Percentiles rank a stretch among this genome's conserved stretches.
These are phyloP conservation scores for Trematocara macrostoma DNA, from an alignment of 2,113 vertebrate genomes.

Conservation along the genomic window DNA sequence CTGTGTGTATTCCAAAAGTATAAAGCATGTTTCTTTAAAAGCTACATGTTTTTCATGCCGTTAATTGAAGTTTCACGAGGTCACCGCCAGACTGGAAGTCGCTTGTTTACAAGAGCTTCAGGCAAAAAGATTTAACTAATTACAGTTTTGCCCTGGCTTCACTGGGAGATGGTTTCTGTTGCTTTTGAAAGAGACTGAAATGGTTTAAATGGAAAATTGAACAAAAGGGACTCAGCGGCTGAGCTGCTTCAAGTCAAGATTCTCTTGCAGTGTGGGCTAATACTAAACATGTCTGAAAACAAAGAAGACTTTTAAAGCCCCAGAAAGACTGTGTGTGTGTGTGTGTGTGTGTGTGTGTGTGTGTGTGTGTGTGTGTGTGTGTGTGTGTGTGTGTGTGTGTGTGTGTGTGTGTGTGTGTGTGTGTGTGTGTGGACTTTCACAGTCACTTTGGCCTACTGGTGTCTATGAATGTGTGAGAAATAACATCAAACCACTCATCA, in stretches of 20 bases:
- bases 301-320: background rate
- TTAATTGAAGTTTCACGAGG: slow-evolving; percentile 59
- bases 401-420: background rate
- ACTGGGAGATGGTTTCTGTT: slow-evolving; percentile 6
- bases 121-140: slow-evolving; percentile 57
- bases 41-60: slow-evolving; percentile 29
- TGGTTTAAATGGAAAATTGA: slow-evolving; percentile 26
- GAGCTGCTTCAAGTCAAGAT: background rate
- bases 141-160: slow-evolving; percentile 37
- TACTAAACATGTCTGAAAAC: background rate
- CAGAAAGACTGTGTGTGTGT: background rate
- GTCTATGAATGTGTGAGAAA: background rate
- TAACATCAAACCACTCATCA: slow-evolving; percentile 13
- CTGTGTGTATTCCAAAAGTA: slow-evolving; percentile 1
- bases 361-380: background rate
- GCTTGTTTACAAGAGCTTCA: slow-evolving; percentile 59
- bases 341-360: background rate
- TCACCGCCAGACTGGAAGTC: slow-evolving; percentile 52
- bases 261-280: background rate
- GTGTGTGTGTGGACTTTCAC: background rate
- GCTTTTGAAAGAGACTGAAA: slow-evolving; percentile 17
- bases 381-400: background rate
- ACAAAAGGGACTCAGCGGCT: slow-evolving; percentile 7
- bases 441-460: background rate
- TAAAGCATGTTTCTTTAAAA: slow-evolving; percentile 17